phyloP scores from a whole-genome alignment of 2,797 vertebrate genomes.

The Phalloptychus januarius region DNA sequence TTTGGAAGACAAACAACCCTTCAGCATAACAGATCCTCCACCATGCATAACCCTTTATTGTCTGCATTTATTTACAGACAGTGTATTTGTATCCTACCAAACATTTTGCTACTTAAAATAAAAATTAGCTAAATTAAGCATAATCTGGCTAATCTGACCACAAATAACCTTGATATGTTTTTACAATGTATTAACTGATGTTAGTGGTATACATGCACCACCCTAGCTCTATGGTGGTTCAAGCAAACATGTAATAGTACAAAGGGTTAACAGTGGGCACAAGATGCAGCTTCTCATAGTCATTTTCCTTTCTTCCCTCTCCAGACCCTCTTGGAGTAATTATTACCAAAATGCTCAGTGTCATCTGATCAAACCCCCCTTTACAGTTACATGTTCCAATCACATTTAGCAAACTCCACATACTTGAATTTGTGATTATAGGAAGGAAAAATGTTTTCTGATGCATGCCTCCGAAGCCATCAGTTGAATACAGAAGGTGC shows the following conservation, averaged over 20 bases:
- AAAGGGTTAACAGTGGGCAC: background rate
- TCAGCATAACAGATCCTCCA: background rate
- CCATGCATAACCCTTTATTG: background rate
- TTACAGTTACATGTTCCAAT: background rate
- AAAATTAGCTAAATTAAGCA: background rate
- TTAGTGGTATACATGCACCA: background rate
- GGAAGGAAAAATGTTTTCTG: background rate
- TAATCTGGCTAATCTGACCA: background rate
- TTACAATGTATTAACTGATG: background rate
- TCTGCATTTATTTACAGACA: background rate
- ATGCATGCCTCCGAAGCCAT: background rate
- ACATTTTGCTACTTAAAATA: background rate
- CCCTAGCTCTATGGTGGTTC: background rate
- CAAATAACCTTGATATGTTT: background rate
- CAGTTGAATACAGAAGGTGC: background rate
- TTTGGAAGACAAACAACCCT: background rate
- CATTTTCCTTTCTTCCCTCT: background rate
- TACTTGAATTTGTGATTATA: background rate
- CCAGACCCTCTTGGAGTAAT: background rate
- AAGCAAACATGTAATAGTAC: background rate
- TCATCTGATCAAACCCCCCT: slow-evolving; percentile 1
- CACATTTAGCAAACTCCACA: background rate
- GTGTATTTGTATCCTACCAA: background rate
- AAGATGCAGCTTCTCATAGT: background rate
- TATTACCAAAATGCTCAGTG: background rate